phyloP scores from a whole-genome alignment of 1,140 invertebrate species.

The Agrilus planipennis region DNA sequence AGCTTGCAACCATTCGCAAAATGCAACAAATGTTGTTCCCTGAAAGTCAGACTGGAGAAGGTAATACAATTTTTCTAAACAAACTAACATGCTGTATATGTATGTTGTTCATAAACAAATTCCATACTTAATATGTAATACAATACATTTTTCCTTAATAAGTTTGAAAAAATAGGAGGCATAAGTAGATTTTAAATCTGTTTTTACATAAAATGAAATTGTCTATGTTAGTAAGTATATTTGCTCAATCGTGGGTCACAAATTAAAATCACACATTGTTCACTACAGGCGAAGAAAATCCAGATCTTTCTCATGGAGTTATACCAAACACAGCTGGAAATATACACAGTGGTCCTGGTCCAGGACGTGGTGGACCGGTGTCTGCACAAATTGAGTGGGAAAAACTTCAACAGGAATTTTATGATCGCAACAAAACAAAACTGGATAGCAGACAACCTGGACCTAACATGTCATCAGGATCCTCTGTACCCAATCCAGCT shows the following conservation, averaged over 20 bases:
- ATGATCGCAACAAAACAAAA: slow-evolving; percentile 41
- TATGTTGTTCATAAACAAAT: no score
- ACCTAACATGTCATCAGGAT: slow-evolving; percentile 15
- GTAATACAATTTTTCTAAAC: no score
- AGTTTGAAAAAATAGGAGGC: no score
- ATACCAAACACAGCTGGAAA: slow-evolving; percentile 3
- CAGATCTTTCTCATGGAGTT: slow-evolving; percentile 1
- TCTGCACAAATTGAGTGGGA: slow-evolving; percentile 71
- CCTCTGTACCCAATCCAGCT: slow-evolving; percentile 1
- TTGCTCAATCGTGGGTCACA: no score
- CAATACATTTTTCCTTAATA: no score
- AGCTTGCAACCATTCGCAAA: slow-evolving; percentile 80
- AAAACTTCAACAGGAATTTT: slow-evolving; percentile 75
- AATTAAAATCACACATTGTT: no score
- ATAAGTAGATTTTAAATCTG: no score
- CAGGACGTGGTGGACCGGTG: slow-evolving; percentile 35
- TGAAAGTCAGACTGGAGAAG: slow-evolving; percentile 46
- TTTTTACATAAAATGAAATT: no score
- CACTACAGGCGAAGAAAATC: not conserved
- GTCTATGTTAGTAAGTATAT: no score
- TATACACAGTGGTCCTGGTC: slow-evolving; percentile 31
- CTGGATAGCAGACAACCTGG: slow-evolving; percentile 17
- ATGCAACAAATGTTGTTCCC: slow-evolving; percentile 88
- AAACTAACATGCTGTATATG: no score
- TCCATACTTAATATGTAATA: no score